A percentile compares a stretch with the other conserved stretches of the same genome.
These are phyloP conservation scores for Acipenser ruthenus DNA, from an alignment of 2,797 vertebrate genomes.

Conservation along the genomic window DNA sequence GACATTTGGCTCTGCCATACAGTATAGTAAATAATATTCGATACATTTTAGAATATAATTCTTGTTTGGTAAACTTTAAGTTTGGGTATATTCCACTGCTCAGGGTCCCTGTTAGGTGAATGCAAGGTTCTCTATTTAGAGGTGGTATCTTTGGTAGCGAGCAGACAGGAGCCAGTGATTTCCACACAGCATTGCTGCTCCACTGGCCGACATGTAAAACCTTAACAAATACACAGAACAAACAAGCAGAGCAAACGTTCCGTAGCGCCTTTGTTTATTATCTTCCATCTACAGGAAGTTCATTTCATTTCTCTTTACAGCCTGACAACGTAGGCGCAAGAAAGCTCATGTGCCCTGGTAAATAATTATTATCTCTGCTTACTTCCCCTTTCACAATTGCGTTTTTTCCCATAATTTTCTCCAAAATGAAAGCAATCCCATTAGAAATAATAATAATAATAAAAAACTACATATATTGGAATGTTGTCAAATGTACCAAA, in stretches of 20 bases:
- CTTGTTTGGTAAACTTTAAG: too few species aligned
- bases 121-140: not conserved
- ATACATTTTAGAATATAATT: too few species aligned
- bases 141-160: not conserved
- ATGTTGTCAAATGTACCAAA: too few species aligned
- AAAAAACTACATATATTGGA: too few species aligned
- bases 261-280: conserved; percentile 6
- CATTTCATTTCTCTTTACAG: not conserved
- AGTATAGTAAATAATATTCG: too few species aligned
- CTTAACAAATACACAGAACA: conserved; percentile 6
- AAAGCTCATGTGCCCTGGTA: not conserved
- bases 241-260: conserved; percentile 11
- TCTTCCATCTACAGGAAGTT: not conserved
- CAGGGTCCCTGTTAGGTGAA: too few species aligned
- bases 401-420: too few species aligned
- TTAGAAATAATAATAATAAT: too few species aligned
- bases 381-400: not conserved
- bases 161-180: not conserved
- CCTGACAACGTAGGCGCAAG: not conserved
- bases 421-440: too few species aligned
- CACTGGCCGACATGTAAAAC: not conserved
- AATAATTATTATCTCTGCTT: conserved; percentile 8
- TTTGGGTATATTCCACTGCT: too few species aligned
- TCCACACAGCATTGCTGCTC: not conserved
- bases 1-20: too few species aligned